These are phyloP conservation scores for Nicator chloris DNA, from an alignment of 2,113 vertebrate genomes.

Conservation along the genomic window DNA sequence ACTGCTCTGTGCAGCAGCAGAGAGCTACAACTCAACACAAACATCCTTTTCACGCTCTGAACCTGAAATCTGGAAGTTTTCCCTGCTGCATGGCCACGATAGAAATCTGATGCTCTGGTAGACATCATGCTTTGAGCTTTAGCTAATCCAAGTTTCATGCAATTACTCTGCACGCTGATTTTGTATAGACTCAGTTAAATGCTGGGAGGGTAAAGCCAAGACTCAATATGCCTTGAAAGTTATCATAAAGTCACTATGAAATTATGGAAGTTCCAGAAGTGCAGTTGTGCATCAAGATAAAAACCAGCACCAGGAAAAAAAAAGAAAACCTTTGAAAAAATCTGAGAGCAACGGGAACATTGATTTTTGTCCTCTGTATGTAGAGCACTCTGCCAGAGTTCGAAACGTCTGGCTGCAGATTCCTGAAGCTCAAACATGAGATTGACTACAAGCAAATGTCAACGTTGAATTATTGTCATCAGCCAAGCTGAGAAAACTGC, in stretches of 20 bases:
- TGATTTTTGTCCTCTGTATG: background rate
- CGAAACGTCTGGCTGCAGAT: background rate
- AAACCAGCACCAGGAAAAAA: background rate
- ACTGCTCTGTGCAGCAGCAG: background rate
- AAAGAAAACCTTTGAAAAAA: background rate
- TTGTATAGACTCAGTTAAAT: constrained; percentile 1
- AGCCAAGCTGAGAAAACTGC: background rate
- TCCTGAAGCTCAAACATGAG: background rate
- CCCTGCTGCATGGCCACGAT: background rate
- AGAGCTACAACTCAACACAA: background rate
- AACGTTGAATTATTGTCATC: background rate
- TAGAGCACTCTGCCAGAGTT: background rate
- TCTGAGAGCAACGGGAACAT: background rate
- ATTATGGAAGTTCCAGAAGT: background rate
- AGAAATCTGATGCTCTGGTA: constrained; percentile 8
- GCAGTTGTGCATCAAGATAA: background rate
- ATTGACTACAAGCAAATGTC: background rate
- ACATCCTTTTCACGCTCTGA: background rate
- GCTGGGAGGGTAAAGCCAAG: background rate
- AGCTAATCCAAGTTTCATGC: constrained; percentile 3
- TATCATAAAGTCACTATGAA: background rate
- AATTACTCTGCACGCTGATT: constrained; percentile 7
- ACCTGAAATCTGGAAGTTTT: background rate
- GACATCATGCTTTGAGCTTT: background rate
- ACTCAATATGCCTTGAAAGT: constrained; percentile 15